Conservation (phyloP, 2,113 vertebrate species). For the Thinocorus orbignyianus region DNA sequence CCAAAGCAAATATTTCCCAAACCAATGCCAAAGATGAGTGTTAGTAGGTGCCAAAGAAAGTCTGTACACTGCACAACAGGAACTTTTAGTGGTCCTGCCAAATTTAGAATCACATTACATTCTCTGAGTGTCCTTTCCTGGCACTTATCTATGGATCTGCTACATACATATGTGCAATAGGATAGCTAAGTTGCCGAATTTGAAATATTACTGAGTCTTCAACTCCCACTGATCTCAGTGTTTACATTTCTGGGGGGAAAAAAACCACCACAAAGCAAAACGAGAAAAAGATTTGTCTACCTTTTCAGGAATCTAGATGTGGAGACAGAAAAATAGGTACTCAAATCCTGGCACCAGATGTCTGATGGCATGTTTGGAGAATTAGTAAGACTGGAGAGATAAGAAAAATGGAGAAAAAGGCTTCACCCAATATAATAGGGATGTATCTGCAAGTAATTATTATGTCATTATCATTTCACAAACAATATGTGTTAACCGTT, state of each 20-base stretch:
- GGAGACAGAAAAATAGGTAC: constrained; percentile 25
- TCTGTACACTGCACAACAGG: background rate
- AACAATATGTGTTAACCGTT: background rate
- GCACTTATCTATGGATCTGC: background rate
- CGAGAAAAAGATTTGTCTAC: background rate
- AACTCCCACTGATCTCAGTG: background rate
- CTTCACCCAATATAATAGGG: background rate
- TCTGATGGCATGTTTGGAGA: background rate
- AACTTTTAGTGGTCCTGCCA: background rate
- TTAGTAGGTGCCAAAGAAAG: background rate
- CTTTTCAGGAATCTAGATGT: background rate
- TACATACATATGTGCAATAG: background rate
- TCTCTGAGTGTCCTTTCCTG: background rate
- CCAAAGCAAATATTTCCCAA: background rate
- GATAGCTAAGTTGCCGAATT: background rate
- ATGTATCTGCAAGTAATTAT: constrained; percentile 43
- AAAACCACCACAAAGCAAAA: background rate
- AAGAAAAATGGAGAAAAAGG: constrained; percentile 32
- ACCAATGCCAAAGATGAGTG: background rate
- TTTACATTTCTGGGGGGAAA: background rate
- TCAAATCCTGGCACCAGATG: constrained; percentile 22
- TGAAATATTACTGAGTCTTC: background rate
- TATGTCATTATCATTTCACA: constrained; percentile 31
- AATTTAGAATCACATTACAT: background rate
- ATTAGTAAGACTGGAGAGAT: constrained; percentile 17